Evolutionary conservation across 2,888 invertebrate species (phyloP).

Genomic region (Amblyjoppa fuscipennis): DNA sequence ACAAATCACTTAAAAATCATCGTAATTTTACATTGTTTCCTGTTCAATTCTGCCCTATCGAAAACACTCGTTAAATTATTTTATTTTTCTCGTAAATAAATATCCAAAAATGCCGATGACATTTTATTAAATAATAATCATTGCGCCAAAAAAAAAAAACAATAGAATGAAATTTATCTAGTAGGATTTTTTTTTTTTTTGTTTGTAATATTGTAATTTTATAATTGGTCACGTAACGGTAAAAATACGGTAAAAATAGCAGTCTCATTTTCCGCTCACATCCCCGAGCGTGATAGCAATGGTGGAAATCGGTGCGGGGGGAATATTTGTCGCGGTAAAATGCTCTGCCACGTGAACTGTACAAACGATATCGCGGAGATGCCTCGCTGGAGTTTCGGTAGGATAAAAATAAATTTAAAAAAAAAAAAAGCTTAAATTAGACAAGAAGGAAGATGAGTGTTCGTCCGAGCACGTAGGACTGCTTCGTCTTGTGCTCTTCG

Average conservation of each 20-base stretch:
- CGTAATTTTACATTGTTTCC: too few species aligned
- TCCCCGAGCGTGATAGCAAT: neutral
- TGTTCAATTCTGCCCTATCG: too few species aligned
- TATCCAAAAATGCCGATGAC: too few species aligned
- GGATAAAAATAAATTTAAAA: neutral
- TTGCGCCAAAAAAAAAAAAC: neutral
- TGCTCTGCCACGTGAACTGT: slow-evolving; percentile 19
- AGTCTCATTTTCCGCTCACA: neutral
- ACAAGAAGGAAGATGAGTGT: slow-evolving; percentile 37
- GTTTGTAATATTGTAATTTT: too few species aligned
- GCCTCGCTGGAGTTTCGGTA: neutral
- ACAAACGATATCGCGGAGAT: neutral
- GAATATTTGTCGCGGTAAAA: neutral
- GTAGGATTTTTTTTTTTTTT: neutral
- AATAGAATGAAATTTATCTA: slow-evolving; percentile 7
- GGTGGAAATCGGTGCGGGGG: too few species aligned
- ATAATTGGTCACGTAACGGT: neutral
- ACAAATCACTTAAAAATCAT: too few species aligned
- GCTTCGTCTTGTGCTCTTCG: slow-evolving; percentile 29
- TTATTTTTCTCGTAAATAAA: too few species aligned
- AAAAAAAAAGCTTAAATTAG: slow-evolving; percentile 47
- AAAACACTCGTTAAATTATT: too few species aligned
- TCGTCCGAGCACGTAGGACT: slow-evolving; percentile 29
- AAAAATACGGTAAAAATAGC: neutral
- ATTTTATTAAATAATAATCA: neutral